Evolutionary conservation across 1,140 invertebrate genomes (phyloP), one percentile per base, ranked within the genome.

Genomic region (Brachionus rotundiformis): DNA sequence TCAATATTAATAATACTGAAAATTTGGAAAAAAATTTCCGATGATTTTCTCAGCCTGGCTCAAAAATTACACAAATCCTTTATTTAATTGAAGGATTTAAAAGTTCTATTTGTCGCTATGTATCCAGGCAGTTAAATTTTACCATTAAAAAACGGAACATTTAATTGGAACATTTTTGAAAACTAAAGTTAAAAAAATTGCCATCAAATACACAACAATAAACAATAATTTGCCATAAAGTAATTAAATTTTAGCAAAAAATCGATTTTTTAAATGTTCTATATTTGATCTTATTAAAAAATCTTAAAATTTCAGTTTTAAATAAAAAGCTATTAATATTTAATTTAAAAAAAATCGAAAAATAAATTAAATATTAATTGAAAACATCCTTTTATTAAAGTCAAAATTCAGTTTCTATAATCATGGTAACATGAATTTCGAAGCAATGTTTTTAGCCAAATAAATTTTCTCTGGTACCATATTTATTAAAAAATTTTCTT

Each of bases 221-320:
- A 25, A 6, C 19, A 54, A 23, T 54, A 19, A 54, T 54, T 54
- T 54, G 19, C 47, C 19, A 19, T 6, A 54, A 54, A 16, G 16
- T 54, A 54, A 0, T 19, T 8, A 54, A 54, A 19, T 19, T n/a
- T n/a, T 23, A 19, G 23, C 5, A 19, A 49, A 54, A 54, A 54
- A 54, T 54, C 47, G 47, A 54, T 54, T 54, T 54, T 54, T 54
- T 4, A 54, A 54, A 23, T 54, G 47, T 54, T 54, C 47, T 7
- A 54, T 54, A 19, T 54, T 54, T 54, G 47, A 54, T 16, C 47
- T 49, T 49, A 49, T 54, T 54, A 54, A 54, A 54, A 54, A 54
- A 54, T 19, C 47, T 54, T 2, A 54, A 54, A 54, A 54, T 54
- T 54, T 54, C 19, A n/a, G n/a, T n/a, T n/a, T n/a, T n/a, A n/a